A percentile compares a stretch with the other conserved stretches of the same genome.
Conservation (phyloP, 2,888 invertebrate species). For the Poecilus cupreus region DNA sequence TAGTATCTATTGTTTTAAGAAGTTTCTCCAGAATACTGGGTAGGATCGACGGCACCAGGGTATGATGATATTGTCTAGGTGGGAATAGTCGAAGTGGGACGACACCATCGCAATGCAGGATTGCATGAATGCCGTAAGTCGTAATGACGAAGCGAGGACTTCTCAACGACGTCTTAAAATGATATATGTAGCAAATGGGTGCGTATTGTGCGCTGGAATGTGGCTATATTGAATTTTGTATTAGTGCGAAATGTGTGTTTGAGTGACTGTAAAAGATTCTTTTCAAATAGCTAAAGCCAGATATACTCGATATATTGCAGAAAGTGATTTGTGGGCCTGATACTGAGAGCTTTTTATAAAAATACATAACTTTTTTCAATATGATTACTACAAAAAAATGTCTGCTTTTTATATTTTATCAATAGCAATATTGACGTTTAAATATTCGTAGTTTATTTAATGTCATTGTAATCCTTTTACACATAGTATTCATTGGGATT, state of each 20-base stretch:
- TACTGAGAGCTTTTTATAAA: not conserved
- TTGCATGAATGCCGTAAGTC: constrained; percentile 8
- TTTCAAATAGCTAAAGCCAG: not conserved
- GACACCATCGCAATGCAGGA: constrained; percentile 10
- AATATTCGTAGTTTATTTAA: too few species aligned
- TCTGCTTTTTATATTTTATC: too few species aligned
- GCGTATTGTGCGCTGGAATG: constrained; percentile 18
- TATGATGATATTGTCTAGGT: too few species aligned
- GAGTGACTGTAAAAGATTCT: constrained; percentile 4
- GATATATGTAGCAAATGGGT: constrained; percentile 29
- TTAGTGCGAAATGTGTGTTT: constrained; percentile 10
- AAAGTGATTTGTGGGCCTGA: not conserved
- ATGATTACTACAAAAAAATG: too few species aligned
- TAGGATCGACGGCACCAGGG: too few species aligned
- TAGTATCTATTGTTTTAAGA: too few species aligned
- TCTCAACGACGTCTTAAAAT: constrained; percentile 28
- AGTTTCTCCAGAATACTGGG: too few species aligned
- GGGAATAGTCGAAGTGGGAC: too few species aligned
- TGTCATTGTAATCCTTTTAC: too few species aligned
- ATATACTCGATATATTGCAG: not conserved
- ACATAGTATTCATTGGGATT: too few species aligned
- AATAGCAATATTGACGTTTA: too few species aligned
- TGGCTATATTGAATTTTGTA: constrained; percentile 26
- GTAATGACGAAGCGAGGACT: not conserved
- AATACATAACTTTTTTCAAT: too few species aligned